These are phyloP conservation scores for Diadophis punctatus DNA, from an alignment of 2,113 vertebrate species.

Conservation along the genomic window DNA sequence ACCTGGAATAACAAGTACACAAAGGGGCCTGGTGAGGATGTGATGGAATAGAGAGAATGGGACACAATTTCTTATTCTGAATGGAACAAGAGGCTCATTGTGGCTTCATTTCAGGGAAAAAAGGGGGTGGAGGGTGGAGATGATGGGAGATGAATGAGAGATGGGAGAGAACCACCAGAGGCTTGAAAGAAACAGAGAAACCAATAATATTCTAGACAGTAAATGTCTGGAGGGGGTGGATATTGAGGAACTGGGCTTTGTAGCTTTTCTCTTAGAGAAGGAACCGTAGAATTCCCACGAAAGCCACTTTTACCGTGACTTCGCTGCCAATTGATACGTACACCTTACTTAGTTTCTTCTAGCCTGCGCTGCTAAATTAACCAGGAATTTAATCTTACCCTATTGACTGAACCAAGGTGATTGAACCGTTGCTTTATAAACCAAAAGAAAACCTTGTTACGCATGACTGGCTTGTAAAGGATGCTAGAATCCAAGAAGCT, in stretches of 20 bases:
- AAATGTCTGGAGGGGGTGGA: background rate
- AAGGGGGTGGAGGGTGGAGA: background rate
- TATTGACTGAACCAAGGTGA: background rate
- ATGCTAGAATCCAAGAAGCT: background rate
- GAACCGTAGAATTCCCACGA: background rate
- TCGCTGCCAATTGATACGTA: background rate
- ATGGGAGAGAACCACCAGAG: background rate
- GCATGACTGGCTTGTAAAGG: background rate
- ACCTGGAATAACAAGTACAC: slow-evolving; percentile 18
- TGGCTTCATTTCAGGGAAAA: background rate
- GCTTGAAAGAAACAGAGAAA: slow-evolving; percentile 7
- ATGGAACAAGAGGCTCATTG: slow-evolving; percentile 26
- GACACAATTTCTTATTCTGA: slow-evolving; percentile 17
- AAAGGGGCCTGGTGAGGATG: slow-evolving; percentile 12
- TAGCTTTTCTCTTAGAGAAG: background rate
- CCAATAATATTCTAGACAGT: background rate
- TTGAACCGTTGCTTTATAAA: background rate
- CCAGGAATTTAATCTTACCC: background rate
- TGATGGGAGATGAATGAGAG: slow-evolving; percentile 7
- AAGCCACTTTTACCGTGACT: background rate
- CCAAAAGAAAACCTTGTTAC: background rate
- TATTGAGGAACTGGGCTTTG: background rate
- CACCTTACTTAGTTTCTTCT: background rate
- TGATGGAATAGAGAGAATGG: slow-evolving; percentile 9
- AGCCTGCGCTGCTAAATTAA: background rate